A percentile compares a stretch with the other conserved stretches of the same genome.
phyloP scores from a whole-genome alignment of 2,113 vertebrate genomes.

The Oncorhynchus clarkii region DNA sequence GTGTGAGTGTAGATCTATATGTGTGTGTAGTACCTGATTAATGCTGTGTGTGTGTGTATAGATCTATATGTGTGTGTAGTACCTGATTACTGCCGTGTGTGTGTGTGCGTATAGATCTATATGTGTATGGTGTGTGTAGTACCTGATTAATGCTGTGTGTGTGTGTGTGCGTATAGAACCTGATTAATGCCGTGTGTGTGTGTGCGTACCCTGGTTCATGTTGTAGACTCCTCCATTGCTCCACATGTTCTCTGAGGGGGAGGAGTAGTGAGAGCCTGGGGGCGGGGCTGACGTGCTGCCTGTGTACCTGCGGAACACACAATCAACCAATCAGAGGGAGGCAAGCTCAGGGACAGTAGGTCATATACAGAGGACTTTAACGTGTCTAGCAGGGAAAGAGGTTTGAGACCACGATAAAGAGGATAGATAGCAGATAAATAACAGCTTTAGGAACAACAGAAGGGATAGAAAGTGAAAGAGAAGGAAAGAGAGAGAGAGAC shows the following conservation, averaged over 20 bases:
- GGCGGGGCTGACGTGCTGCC: conserved; percentile 86
- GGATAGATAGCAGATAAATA: background rate
- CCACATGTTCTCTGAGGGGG: conserved; percentile 94
- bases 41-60: too few relatives aligned
- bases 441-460: background rate
- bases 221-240: conserved; percentile 82
- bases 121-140: background rate
- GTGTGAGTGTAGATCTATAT: too few relatives aligned
- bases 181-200: background rate
- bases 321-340: background rate
- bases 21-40: too few relatives aligned
- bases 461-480: background rate
- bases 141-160: background rate
- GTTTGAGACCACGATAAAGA: background rate
- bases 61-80: too few relatives aligned
- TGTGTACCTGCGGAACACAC: conserved; percentile 78
- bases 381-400: too few relatives aligned
- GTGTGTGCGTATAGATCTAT: background rate
- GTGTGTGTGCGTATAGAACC: background rate
- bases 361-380: background rate
- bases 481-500: background rate
- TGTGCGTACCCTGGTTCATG: conserved; percentile 66
- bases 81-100: too few relatives aligned
- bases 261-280: conserved; percentile 89
- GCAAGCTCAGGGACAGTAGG: background rate